Percentiles rank a stretch among this genome's conserved stretches.
phyloP scores from a whole-genome alignment of 2,797 vertebrate species.

The Selene dorsalis region DNA sequence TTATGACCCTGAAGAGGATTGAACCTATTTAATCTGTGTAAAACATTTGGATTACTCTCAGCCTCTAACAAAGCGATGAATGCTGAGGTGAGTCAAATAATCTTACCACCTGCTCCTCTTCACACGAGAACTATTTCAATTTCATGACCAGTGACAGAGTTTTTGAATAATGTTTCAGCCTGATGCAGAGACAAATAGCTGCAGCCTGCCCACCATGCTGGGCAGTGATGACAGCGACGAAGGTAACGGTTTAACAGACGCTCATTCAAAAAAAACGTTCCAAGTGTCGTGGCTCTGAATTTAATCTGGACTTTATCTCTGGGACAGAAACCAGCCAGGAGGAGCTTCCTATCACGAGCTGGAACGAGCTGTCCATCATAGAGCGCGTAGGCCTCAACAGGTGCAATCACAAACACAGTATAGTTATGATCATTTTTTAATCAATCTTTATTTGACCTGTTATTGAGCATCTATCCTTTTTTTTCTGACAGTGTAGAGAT shows the following conservation, averaged over 20 bases:
- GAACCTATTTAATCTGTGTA: slow-evolving; percentile 14
- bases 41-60: slow-evolving; percentile 23
- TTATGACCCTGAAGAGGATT: not conserved
- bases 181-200: slow-evolving; percentile 34
- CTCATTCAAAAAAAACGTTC: not conserved
- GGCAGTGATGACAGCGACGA: slow-evolving; percentile 78
- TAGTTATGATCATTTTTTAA: not conserved
- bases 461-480: not conserved
- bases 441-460: not conserved
- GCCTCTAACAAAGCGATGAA: slow-evolving; percentile 30
- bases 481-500: slow-evolving; percentile 75
- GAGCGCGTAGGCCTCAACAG: slow-evolving; percentile 82
- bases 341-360: slow-evolving; percentile 51
- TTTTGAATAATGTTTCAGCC: slow-evolving; percentile 54
- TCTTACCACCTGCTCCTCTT: not conserved
- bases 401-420: slow-evolving; percentile 52
- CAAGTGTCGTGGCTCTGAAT: not conserved
- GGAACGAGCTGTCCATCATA: slow-evolving; percentile 79
- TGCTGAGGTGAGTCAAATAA: slow-evolving; percentile 67
- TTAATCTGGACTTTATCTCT: slow-evolving; percentile 3
- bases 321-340: slow-evolving; percentile 74
- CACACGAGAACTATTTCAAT: not conserved
- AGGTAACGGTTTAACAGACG: slow-evolving; percentile 66
- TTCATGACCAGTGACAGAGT: not conserved
- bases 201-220: slow-evolving; percentile 16